These are phyloP conservation scores for Pseudorhiza aurosa DNA, from an alignment of 30 jellyfish, hydroid and myxozoan species.

Conservation along the genomic window DNA sequence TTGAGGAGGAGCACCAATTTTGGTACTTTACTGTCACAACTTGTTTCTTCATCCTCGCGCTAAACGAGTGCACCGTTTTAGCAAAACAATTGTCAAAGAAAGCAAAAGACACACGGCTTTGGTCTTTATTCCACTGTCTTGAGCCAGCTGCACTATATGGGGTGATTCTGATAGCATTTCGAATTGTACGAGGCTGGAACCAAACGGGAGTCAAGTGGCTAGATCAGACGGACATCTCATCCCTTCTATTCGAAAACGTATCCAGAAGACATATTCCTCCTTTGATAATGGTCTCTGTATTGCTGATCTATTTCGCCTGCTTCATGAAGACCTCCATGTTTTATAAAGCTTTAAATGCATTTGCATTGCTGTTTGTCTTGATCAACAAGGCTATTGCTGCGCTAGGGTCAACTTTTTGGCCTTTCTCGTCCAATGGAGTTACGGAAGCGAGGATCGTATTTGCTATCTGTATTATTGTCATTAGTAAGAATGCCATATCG, in stretches of 20 bases:
- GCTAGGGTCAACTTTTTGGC: not conserved
- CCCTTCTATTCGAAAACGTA: not conserved
- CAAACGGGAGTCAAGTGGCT: slow-evolving; percentile 90
- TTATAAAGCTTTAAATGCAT: not conserved
- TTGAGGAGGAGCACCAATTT: slow-evolving; percentile 90
- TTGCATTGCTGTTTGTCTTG: not conserved
- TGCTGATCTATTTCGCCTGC: not conserved
- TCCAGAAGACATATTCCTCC: not conserved
- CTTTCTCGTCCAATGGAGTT: not conserved
- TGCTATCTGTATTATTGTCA: not conserved
- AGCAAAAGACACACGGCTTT: not conserved
- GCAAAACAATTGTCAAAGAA: not conserved
- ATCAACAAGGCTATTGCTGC: not conserved
- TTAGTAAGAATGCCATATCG: not conserved
- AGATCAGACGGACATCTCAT: slow-evolving; percentile 43
- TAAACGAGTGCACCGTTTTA: not conserved
- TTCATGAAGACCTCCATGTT: not conserved
- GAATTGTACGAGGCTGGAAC: slow-evolving; percentile 74
- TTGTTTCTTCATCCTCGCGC: not conserved
- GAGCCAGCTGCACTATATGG: not conserved
- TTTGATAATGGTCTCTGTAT: not conserved
- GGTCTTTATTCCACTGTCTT: too few species aligned
- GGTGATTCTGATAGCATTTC: not conserved
- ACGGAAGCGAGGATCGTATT: slow-evolving; percentile 1
- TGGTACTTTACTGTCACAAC: slow-evolving; percentile 77